Evolutionary conservation across 2,888 invertebrate species (phyloP).

Genomic region (Brenthis ino): DNA sequence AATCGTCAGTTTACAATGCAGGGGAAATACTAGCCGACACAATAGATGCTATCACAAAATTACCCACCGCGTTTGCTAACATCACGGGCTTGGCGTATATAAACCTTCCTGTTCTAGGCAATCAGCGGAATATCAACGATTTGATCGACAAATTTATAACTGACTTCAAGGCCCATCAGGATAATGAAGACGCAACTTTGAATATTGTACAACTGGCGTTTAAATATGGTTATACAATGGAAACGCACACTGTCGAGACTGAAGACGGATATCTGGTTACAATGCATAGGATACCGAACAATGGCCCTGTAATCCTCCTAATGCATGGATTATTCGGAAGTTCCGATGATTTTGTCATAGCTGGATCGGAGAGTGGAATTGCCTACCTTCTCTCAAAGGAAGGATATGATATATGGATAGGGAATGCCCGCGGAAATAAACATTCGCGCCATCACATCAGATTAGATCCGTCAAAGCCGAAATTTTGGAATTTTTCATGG

Average conservation of each 20-base stretch:
- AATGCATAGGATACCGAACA: conserved; percentile 58
- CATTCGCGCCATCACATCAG: conserved; percentile 81
- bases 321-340: conserved; percentile 67
- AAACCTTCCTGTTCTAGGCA: conserved; percentile 44
- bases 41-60: conserved; percentile 32
- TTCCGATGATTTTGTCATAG: conserved; percentile 62
- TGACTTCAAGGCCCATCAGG: conserved; percentile 45
- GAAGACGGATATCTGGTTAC: conserved; percentile 59
- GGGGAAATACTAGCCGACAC: conserved; percentile 44
- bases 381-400: conserved; percentile 80
- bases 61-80: conserved; percentile 48
- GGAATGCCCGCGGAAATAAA: conserved; percentile 89
- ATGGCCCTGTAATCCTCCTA: conserved; percentile 58
- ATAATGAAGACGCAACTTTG: conserved; percentile 57
- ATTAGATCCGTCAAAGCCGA: conserved; percentile 57
- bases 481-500: conserved; percentile 89
- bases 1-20: conserved; percentile 10
- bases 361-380: conserved; percentile 56
- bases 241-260: conserved; percentile 54
- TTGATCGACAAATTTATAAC: conserved; percentile 45
- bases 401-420: conserved; percentile 90
- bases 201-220: conserved; percentile 48
- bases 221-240: conserved; percentile 58
- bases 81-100: conserved; percentile 38
- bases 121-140: conserved; percentile 46